A percentile compares a stretch with the other conserved stretches of the same genome.
Evolutionary conservation across 2,113 vertebrate genomes (phyloP).

Genomic region (Notothenia rossii): DNA sequence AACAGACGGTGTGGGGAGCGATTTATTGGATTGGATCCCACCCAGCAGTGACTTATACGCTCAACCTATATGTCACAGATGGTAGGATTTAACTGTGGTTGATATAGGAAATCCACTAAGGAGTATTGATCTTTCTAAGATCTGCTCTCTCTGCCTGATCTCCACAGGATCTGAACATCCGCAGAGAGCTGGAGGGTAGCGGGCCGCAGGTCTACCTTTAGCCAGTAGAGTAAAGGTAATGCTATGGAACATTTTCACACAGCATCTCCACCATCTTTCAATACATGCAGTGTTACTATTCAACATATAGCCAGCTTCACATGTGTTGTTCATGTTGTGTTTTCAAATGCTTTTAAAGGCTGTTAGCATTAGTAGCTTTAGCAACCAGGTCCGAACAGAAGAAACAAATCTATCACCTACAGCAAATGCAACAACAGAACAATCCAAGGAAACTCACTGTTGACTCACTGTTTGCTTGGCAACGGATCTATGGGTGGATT

Average conservation of each 20-base stretch:
- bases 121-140: slow-evolving; percentile 77
- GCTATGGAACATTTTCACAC: neutral
- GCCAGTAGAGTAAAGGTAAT: slow-evolving; percentile 9
- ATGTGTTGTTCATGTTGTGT: neutral
- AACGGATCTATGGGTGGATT: slow-evolving; percentile 32
- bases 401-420: neutral
- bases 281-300: too few relatives aligned
- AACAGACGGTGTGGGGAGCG: slow-evolving; percentile 68
- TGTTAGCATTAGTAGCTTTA: neutral
- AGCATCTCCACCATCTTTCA: neutral
- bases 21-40: slow-evolving; percentile 73
- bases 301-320: too few relatives aligned
- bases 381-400: neutral
- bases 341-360: neutral
- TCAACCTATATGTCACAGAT: slow-evolving; percentile 82
- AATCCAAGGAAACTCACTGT: slow-evolving; percentile 14
- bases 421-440: slow-evolving; percentile 2
- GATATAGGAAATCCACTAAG: slow-evolving; percentile 80
- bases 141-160: slow-evolving; percentile 71
- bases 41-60: slow-evolving; percentile 72
- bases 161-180: slow-evolving; percentile 71
- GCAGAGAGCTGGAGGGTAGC: slow-evolving; percentile 43
- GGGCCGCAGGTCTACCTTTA: slow-evolving; percentile 27
- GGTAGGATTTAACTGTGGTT: slow-evolving; percentile 74
- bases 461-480: slow-evolving; percentile 46